Evolutionary conservation across 2,113 vertebrate genomes (phyloP).

Genomic region (Tetraodon nigroviridis): DNA sequence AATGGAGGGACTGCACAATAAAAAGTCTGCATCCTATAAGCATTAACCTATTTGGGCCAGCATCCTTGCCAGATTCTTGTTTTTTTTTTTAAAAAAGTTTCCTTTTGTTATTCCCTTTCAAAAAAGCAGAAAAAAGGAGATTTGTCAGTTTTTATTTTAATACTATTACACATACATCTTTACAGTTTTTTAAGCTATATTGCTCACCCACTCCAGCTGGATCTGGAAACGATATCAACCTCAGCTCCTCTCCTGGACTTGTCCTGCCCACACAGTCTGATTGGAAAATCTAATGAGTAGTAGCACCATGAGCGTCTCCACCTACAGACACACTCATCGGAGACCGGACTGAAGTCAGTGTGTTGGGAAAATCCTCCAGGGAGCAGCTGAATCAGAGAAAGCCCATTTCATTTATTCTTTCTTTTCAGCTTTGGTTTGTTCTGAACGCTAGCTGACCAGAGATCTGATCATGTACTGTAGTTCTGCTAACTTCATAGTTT

Average conservation of each 20-base stretch:
- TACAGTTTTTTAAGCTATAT: too few relatives aligned
- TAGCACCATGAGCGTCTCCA: constrained; percentile 27
- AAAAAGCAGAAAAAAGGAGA: too few relatives aligned
- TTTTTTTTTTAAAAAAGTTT: too few relatives aligned
- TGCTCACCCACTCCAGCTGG: neutral
- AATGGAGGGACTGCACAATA: too few relatives aligned
- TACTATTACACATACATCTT: too few relatives aligned
- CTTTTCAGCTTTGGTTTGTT: constrained; percentile 19
- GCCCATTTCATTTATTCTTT: too few relatives aligned
- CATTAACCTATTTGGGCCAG: too few relatives aligned
- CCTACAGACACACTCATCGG: constrained; percentile 21
- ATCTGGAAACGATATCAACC: neutral
- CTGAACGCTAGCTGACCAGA: neutral
- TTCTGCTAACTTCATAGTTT: too few relatives aligned
- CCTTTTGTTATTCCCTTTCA: too few relatives aligned
- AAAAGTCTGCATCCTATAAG: neutral
- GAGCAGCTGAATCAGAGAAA: constrained; percentile 54
- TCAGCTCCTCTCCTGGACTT: constrained; percentile 5
- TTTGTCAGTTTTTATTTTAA: too few relatives aligned
- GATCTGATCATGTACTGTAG: too few relatives aligned
- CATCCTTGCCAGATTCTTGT: too few relatives aligned
- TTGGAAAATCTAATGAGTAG: constrained; percentile 26
- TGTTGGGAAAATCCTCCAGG: constrained; percentile 36
- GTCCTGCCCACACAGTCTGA: constrained; percentile 22
- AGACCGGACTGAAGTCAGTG: constrained; percentile 31